Percentiles rank a stretch among this genome's conserved stretches.
Evolutionary conservation across 53 echinoderm and acorn worm genomes (phyloP).

Genomic region (Glandiceps talaboti): DNA sequence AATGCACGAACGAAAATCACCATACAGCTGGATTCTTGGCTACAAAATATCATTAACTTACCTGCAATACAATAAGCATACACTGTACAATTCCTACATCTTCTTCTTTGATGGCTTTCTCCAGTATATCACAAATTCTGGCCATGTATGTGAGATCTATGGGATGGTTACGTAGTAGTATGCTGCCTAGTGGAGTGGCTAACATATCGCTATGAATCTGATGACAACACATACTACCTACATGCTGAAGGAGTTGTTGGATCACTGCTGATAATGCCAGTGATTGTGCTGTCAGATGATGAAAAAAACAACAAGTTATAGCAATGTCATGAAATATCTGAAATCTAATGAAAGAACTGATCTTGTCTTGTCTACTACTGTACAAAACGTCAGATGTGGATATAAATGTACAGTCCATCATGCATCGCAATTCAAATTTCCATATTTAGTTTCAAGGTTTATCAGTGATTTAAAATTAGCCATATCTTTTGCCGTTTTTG

Average conservation of each 20-base stretch:
- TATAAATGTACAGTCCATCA: no score
- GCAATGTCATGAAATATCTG: no score
- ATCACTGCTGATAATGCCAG: constrained; percentile 28
- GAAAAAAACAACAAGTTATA: no score
- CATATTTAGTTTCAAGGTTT: no score
- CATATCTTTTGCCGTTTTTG: no score
- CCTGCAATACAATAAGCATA: constrained; percentile 74
- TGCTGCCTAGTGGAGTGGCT: constrained; percentile 40
- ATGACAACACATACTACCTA: constrained; percentile 81
- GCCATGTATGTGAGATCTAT: constrained; percentile 38
- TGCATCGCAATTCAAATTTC: no score
- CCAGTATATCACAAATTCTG: constrained; percentile 51
- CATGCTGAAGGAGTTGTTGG: constrained; percentile 53
- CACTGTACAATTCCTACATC: constrained; percentile 47
- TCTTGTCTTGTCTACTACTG: not conserved
- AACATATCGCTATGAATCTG: constrained; percentile 45
- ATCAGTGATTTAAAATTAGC: no score
- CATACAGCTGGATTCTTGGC: no score
- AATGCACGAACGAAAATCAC: no score
- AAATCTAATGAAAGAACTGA: not conserved
- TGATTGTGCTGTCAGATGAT: constrained; percentile 10
- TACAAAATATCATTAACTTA: constrained; percentile 6
- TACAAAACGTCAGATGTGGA: no score
- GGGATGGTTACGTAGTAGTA: constrained; percentile 43
- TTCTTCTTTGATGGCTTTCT: constrained; percentile 38